A percentile compares a stretch with the other conserved stretches of the same genome.
phyloP scores from a whole-genome alignment of 2,888 invertebrate genomes.

The Nomada ferruginata region DNA sequence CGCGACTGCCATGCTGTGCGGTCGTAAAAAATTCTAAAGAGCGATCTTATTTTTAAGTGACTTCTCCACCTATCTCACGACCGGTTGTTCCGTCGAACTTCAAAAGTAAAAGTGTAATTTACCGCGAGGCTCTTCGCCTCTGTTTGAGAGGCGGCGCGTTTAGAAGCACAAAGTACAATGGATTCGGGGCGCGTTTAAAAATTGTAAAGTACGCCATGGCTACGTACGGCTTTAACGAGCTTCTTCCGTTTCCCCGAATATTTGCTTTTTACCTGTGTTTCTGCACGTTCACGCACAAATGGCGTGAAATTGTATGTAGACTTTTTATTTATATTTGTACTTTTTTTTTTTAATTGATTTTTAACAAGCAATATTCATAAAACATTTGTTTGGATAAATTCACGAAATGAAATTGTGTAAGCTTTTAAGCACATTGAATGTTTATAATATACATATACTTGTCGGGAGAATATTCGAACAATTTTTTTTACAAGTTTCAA shows the following conservation, averaged over 20 bases:
- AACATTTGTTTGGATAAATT: too few species aligned
- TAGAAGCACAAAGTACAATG: constrained; percentile 26
- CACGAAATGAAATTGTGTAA: too few species aligned
- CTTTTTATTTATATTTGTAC: too few species aligned
- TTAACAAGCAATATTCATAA: too few species aligned
- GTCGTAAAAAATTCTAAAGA: constrained; percentile 52
- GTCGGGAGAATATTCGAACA: too few species aligned
- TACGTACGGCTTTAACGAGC: constrained; percentile 31
- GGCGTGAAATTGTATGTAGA: too few species aligned
- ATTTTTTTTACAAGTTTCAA: too few species aligned
- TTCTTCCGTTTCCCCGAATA: neutral
- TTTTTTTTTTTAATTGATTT: too few species aligned
- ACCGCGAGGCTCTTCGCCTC: constrained; percentile 27
- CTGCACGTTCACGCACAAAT: too few species aligned
- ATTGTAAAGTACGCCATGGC: constrained; percentile 9
- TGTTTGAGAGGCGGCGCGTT: constrained; percentile 14
- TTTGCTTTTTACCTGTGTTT: neutral
- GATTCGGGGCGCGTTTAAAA: constrained; percentile 18
- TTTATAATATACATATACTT: too few species aligned
- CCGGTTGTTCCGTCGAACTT: constrained; percentile 47
- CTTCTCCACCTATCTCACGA: constrained; percentile 25
- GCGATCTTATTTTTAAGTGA: constrained; percentile 53
- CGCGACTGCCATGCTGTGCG: constrained; percentile 30
- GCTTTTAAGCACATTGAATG: too few species aligned
- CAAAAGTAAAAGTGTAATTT: constrained; percentile 56